Percentiles rank a stretch among this genome's conserved stretches.
Evolutionary conservation across 2,797 vertebrate genomes (phyloP).

Genomic region (Protonibea diacanthus): DNA sequence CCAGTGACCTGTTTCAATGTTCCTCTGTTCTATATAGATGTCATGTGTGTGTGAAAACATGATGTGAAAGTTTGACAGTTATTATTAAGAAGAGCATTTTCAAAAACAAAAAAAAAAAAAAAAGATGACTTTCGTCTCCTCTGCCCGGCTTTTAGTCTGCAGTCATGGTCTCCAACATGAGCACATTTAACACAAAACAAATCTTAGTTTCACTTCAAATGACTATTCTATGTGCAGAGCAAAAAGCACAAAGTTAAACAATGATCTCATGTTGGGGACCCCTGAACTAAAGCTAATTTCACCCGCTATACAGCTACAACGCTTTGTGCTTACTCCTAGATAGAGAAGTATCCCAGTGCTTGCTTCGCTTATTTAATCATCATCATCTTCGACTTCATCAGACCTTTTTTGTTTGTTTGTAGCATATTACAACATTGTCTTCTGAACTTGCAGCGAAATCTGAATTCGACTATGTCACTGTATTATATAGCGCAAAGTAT

Average conservation of each 20-base stretch:
- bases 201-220: constrained; percentile 6
- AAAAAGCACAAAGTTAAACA: constrained; percentile 7
- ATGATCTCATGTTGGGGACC: constrained; percentile 55
- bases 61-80: neutral
- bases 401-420: constrained; percentile 25
- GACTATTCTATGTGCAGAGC: neutral
- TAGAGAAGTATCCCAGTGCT: constrained; percentile 45
- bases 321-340: constrained; percentile 56
- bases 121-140: constrained; percentile 15
- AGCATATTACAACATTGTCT: constrained; percentile 6
- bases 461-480: neutral
- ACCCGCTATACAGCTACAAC: constrained; percentile 26
- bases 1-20: constrained; percentile 15
- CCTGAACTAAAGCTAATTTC: constrained; percentile 44
- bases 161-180: constrained; percentile 64
- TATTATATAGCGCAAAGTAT: constrained; percentile 8
- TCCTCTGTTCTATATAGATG: constrained; percentile 28
- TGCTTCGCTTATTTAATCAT: constrained; percentile 60
- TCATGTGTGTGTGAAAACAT: constrained; percentile 21
- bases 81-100: constrained; percentile 8
- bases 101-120: neutral
- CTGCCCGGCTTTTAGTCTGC: constrained; percentile 43
- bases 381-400: constrained; percentile 36
- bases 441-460: constrained; percentile 1
- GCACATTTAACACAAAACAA: neutral